These are phyloP conservation scores for Campoplex nolae DNA, from an alignment of 2,888 invertebrate species.

Conservation along the genomic window DNA sequence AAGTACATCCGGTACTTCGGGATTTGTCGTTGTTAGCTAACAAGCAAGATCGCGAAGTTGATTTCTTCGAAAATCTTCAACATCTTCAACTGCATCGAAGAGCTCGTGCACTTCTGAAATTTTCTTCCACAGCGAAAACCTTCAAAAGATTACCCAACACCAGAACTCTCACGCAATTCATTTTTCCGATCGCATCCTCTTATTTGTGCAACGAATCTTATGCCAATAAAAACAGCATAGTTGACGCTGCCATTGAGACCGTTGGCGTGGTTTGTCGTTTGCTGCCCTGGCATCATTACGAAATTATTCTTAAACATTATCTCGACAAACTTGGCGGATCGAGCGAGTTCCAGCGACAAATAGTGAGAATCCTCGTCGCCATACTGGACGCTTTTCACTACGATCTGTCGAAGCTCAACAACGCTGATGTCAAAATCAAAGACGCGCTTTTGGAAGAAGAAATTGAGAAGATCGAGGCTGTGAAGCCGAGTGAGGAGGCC, in stretches of 20 bases:
- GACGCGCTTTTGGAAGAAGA: conserved; percentile 67
- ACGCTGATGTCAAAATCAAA: conserved; percentile 38
- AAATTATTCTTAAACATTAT: conserved; percentile 92
- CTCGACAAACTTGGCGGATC: conserved; percentile 90
- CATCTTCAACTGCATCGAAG: conserved; percentile 95
- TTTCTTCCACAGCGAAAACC: conserved; percentile 89
- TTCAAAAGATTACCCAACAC: conserved; percentile 87
- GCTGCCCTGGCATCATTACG: conserved; percentile 96
- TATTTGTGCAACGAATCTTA: conserved; percentile 93
- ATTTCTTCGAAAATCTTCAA: conserved; percentile 97
- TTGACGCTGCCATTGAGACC: conserved; percentile 94
- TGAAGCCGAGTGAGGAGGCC: conserved; percentile 80
- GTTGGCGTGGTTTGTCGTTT: conserved; percentile 91
- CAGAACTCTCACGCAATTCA: conserved; percentile 92
- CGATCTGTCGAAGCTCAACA: conserved; percentile 89
- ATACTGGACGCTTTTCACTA: conserved; percentile 97
- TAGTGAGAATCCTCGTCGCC: conserved; percentile 90
- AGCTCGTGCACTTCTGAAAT: conserved; percentile 92
- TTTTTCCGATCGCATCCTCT: conserved; percentile 93
- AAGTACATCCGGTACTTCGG: conserved; percentile 89
- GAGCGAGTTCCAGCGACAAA: conserved; percentile 92
- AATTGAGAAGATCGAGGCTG: conserved; percentile 74
- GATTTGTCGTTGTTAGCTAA: conserved; percentile 90
- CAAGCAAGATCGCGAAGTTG: conserved; percentile 92
- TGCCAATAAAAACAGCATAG: conserved; percentile 90